Conservation (phyloP, 2,888 invertebrate genomes). For the Brassicogethes aeneus region DNA sequence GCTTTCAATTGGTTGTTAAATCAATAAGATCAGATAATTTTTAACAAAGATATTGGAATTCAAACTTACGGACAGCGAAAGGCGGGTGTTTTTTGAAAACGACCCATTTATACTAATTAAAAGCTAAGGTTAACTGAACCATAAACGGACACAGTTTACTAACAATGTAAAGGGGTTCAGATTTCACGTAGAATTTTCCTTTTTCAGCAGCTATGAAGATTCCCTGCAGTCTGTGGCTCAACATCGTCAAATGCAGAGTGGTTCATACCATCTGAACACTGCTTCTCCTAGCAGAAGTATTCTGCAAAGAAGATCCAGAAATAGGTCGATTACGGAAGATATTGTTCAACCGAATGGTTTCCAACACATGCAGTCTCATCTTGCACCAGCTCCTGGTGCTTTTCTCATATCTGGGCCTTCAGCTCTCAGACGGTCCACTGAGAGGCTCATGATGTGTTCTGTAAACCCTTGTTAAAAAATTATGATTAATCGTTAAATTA, state of each 20-base stretch:
- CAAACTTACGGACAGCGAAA: too few relatives aligned
- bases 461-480: conserved; percentile 5
- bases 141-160: too few relatives aligned
- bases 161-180: too few relatives aligned
- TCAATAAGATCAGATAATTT: too few relatives aligned
- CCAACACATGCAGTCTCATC: conserved; percentile 22
- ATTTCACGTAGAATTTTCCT: too few relatives aligned
- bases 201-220: conserved; percentile 73
- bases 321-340: conserved; percentile 33
- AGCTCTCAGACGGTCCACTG: conserved; percentile 27
- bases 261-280: conserved; percentile 13
- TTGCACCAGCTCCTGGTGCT: conserved; percentile 28
- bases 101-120: too few relatives aligned
- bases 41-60: too few relatives aligned
- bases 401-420: conserved; percentile 31
- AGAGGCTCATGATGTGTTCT: conserved; percentile 28
- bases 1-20: too few relatives aligned
- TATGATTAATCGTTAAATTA: neutral
- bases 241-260: conserved; percentile 34
- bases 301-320: conserved; percentile 29
- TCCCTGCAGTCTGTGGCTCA: conserved; percentile 61
- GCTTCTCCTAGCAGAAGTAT: conserved; percentile 11
- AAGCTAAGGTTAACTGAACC: too few relatives aligned
- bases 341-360: conserved; percentile 22
- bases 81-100: too few relatives aligned